A percentile compares a stretch with the other conserved stretches of the same genome.
Conservation (phyloP, 2,888 invertebrate genomes). For the Drosophila neutralis region DNA sequence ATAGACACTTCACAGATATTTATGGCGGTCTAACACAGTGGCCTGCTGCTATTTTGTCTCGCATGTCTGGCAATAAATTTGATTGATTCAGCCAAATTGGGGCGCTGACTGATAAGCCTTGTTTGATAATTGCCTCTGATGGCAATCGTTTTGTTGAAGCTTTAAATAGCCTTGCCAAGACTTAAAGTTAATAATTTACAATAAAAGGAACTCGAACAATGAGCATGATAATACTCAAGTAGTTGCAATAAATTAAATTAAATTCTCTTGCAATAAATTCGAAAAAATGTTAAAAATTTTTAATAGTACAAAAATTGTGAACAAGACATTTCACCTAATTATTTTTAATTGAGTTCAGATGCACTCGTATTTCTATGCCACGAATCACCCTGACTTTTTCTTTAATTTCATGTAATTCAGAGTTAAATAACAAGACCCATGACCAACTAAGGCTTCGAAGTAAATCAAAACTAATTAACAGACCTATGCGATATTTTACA, state of each 20-base stretch:
- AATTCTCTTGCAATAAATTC: background rate
- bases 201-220: slow-evolving; percentile 26
- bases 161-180: slow-evolving; percentile 35
- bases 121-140: slow-evolving; percentile 60
- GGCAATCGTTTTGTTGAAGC: slow-evolving; percentile 38
- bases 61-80: slow-evolving; percentile 69
- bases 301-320: background rate
- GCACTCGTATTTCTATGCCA: background rate
- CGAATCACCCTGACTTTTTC: background rate
- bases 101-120: slow-evolving; percentile 48
- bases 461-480: slow-evolving; percentile 53
- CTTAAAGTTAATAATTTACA: slow-evolving; percentile 46
- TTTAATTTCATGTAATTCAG: slow-evolving; percentile 12
- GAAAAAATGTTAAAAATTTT: background rate
- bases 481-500: slow-evolving; percentile 23
- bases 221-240: slow-evolving; percentile 21
- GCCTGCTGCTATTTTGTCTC: slow-evolving; percentile 57
- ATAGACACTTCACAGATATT: slow-evolving; percentile 54
- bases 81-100: slow-evolving; percentile 66
- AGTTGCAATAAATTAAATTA: slow-evolving; percentile 15
- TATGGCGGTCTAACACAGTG: slow-evolving; percentile 42
- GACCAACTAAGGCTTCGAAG: slow-evolving; percentile 16
- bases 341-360: background rate
- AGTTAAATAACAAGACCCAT: slow-evolving; percentile 1
- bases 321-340: background rate